Evolutionary conservation across 2,888 invertebrate genomes (phyloP).

Genomic region (Perithous albicinctus): DNA sequence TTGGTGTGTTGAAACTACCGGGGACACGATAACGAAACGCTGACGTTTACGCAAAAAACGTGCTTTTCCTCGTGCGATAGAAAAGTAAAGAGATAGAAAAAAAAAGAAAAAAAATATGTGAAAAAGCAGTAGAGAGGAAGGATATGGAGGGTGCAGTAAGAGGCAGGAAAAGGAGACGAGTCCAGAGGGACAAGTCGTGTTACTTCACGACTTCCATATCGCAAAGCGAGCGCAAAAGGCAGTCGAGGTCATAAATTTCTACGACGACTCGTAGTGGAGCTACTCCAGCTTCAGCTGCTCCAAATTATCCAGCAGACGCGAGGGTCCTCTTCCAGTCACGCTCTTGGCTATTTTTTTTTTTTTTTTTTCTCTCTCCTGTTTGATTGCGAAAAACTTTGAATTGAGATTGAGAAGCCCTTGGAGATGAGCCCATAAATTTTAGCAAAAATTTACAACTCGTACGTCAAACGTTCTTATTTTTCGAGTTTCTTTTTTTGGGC

Average conservation of each 20-base stretch:
- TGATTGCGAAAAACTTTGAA: not conserved
- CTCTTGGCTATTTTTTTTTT: conserved; percentile 8
- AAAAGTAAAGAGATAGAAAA: conserved; percentile 48
- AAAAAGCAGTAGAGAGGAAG: not conserved
- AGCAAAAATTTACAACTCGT: not conserved
- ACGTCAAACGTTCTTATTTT: not conserved
- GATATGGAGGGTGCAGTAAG: not conserved
- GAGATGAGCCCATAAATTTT: conserved; percentile 3
- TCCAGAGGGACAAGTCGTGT: conserved; percentile 39
- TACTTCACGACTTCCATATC: conserved; percentile 39
- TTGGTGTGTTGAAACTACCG: conserved; percentile 34
- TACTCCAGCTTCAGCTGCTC: conserved; percentile 38
- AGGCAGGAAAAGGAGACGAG: conserved; percentile 29
- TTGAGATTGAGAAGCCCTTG: not conserved
- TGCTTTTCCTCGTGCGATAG: conserved; percentile 34
- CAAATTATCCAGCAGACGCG: conserved; percentile 43
- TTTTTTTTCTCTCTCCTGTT: no score
- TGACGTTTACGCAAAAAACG: conserved; percentile 65
- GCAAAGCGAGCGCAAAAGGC: conserved; percentile 39
- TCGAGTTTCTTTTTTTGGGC: not conserved
- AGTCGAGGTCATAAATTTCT: conserved; percentile 56
- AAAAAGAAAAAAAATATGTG: conserved; percentile 16
- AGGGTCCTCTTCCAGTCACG: conserved; percentile 14
- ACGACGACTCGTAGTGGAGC: conserved; percentile 38
- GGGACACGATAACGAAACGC: conserved; percentile 64